These are phyloP conservation scores for Prolemur simus DNA, from an alignment of 2,113 vertebrate species.

Conservation along the genomic window DNA sequence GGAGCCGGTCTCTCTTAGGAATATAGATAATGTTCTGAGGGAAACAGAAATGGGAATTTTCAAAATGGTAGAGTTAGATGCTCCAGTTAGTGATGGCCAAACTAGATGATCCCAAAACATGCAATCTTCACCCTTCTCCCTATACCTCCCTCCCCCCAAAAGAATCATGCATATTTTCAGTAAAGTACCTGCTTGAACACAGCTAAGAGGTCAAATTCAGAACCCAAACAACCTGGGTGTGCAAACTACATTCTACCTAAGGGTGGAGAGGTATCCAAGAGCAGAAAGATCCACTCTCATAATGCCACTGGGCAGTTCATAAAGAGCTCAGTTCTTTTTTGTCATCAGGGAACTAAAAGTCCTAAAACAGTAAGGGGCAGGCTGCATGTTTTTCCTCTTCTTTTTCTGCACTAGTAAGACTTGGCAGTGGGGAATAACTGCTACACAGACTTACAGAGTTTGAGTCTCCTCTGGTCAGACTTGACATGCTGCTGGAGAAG, in stretches of 20 bases:
- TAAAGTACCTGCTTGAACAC: background rate
- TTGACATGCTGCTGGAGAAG: background rate
- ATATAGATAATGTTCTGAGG: background rate
- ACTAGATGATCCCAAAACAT: slow-evolving; percentile 53
- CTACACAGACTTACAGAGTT: background rate
- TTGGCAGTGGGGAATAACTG: background rate
- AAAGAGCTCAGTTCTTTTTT: background rate
- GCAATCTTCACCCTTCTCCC: background rate
- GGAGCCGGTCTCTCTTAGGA: slow-evolving; percentile 66
- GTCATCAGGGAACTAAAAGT: background rate
- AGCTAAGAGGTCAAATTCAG: background rate
- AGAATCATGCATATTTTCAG: background rate
- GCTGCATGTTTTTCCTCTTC: background rate
- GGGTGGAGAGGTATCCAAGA: background rate
- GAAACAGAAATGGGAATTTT: background rate
- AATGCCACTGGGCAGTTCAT: background rate
- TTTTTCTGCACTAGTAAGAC: background rate
- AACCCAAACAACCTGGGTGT: background rate
- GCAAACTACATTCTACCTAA: background rate
- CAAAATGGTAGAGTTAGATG: background rate
- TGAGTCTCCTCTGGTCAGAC: background rate
- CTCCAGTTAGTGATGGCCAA: background rate
- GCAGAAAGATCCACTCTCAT: background rate
- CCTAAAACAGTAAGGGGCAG: background rate
- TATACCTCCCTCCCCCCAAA: background rate